phyloP scores from a whole-genome alignment of 1,140 invertebrate genomes.

The Bombus confusus region DNA sequence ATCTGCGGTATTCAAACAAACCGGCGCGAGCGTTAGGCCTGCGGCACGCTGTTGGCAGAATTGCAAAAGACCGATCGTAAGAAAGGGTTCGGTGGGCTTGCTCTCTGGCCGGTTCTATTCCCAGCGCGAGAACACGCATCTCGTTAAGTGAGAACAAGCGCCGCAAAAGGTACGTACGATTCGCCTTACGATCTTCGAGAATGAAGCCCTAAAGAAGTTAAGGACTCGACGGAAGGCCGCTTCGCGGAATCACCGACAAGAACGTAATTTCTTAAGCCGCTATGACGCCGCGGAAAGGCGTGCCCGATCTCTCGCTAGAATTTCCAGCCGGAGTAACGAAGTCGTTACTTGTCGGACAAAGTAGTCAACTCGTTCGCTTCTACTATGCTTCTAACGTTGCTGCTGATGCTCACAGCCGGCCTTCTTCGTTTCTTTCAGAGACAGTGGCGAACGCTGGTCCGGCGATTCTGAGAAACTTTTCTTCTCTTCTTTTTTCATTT shows the following conservation, averaged over 20 bases:
- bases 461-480: not conserved
- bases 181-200: conserved; percentile 61
- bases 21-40: too few species aligned
- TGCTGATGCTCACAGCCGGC: not conserved
- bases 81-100: conserved; percentile 39
- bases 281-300: conserved; percentile 17
- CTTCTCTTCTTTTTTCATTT: not conserved
- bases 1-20: conserved; percentile 39
- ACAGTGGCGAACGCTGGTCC: not conserved
- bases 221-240: conserved; percentile 33
- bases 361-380: conserved; percentile 11
- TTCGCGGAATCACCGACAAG: conserved; percentile 57
- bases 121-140: conserved; percentile 70
- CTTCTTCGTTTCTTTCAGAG: not conserved
- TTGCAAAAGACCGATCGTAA: conserved; percentile 57
- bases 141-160: conserved; percentile 72
- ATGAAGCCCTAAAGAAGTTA: conserved; percentile 67
- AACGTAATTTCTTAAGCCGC: conserved; percentile 58
- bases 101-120: conserved; percentile 56
- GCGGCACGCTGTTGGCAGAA: not conserved
- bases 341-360: conserved; percentile 55
- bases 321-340: conserved; percentile 48
- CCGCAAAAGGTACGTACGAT: conserved; percentile 61
- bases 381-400: not conserved
- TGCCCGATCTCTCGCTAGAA: conserved; percentile 36